A percentile compares a stretch with the other conserved stretches of the same genome.
phyloP scores from a whole-genome alignment of 2,797 vertebrate species.

The Epinephelus awoara region DNA sequence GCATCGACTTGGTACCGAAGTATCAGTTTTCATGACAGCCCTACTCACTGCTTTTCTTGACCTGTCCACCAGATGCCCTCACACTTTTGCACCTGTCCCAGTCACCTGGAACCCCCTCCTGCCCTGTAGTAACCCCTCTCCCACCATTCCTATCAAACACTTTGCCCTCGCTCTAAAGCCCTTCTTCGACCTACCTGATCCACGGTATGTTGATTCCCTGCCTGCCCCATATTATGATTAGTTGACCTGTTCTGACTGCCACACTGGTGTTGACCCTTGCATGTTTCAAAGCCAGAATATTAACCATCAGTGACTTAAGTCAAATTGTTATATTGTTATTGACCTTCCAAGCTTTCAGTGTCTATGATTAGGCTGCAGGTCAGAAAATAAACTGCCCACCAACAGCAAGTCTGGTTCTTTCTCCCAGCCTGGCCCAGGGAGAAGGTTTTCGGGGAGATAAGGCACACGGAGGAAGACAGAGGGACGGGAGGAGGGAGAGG shows the following conservation, averaged over 20 bases:
- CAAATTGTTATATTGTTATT: neutral
- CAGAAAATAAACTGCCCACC: constrained; percentile 23
- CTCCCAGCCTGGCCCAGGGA: constrained; percentile 35
- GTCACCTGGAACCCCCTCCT: neutral
- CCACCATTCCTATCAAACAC: neutral
- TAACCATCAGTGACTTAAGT: neutral
- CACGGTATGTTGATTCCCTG: neutral
- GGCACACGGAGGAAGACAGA: constrained; percentile 45
- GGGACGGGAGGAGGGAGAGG: constrained; percentile 28
- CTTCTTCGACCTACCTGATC: neutral
- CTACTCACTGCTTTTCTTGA: neutral
- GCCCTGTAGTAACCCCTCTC: neutral
- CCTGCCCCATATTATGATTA: neutral
- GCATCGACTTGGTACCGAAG: no score
- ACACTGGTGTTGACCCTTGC: neutral
- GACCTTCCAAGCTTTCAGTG: constrained; percentile 8
- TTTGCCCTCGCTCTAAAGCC: neutral
- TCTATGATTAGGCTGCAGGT: constrained; percentile 1
- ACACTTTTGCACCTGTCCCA: neutral
- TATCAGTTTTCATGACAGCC: no score
- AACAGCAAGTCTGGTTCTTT: constrained; percentile 32
- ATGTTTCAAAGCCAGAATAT: neutral
- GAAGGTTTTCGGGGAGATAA: constrained; percentile 67
- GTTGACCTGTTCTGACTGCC: neutral
- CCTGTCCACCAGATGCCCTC: no score